A percentile compares a stretch with the other conserved stretches of the same genome.
Conservation (phyloP, 1,140 invertebrate genomes). For the Lysiphlebus fabarum region DNA sequence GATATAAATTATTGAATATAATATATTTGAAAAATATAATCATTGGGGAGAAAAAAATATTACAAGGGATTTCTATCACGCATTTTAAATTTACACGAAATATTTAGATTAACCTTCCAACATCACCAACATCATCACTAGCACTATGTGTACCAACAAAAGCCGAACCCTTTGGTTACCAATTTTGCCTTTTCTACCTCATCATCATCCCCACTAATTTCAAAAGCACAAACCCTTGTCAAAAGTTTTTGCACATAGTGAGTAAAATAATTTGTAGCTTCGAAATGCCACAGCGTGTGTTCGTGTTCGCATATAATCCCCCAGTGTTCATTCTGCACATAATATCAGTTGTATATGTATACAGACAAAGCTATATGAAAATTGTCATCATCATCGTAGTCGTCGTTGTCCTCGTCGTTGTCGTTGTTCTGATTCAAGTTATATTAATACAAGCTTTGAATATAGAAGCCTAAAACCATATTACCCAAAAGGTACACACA, state of each 20-base stretch:
- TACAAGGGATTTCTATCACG: conserved; percentile 6
- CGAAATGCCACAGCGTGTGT: conserved; percentile 32
- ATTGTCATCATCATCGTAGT: not conserved
- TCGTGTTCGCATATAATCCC: conserved; percentile 26
- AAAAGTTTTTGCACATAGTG: conserved; percentile 29
- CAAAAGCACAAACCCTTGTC: conserved; percentile 19
- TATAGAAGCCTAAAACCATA: too few relatives aligned
- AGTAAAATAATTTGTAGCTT: conserved; percentile 44
- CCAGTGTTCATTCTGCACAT: not conserved
- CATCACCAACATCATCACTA: too few relatives aligned
- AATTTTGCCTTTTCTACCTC: not conserved
- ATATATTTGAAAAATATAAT: not conserved
- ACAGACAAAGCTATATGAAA: conserved; percentile 6
- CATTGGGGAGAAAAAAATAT: conserved; percentile 17
- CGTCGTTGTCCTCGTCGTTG: too few relatives aligned
- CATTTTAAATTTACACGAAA: conserved; percentile 18
- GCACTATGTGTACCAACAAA: not conserved
- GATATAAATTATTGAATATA: too few relatives aligned
- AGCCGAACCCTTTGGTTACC: not conserved
- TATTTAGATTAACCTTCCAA: conserved; percentile 18
- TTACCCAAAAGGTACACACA: conserved; percentile 7
- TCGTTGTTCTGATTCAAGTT: too few relatives aligned
- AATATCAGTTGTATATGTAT: not conserved
- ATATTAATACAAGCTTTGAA: too few relatives aligned
- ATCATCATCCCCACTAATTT: not conserved